These are phyloP conservation scores for Leucoraja ocellata DNA, from an alignment of 2,797 vertebrate species.

Conservation along the genomic window DNA sequence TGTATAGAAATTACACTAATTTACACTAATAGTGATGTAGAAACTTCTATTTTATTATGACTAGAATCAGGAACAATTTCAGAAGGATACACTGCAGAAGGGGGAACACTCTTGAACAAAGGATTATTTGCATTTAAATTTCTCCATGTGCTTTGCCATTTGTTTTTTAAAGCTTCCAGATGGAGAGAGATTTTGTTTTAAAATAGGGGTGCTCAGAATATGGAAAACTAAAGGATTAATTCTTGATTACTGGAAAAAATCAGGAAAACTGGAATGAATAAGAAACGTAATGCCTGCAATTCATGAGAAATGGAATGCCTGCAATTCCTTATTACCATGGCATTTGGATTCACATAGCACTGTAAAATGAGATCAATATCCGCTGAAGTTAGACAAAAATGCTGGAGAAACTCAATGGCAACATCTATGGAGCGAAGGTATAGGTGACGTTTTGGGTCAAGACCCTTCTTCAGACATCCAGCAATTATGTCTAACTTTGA, in stretches of 20 bases:
- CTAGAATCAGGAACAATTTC: neutral
- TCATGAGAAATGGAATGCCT: neutral
- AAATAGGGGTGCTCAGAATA: neutral
- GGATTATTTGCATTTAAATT: neutral
- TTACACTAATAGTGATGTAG: neutral
- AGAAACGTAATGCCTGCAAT: neutral
- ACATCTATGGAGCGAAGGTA: no score
- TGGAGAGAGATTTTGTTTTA: neutral
- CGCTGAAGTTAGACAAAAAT: no score
- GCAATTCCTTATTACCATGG: neutral
- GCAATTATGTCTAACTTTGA: no score
- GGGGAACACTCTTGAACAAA: neutral
- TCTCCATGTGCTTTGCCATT: neutral
- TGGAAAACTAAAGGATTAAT: neutral
- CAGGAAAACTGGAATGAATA: neutral
- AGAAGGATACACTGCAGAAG: neutral
- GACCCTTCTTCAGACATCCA: no score
- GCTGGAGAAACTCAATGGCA: no score
- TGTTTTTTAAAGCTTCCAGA: neutral
- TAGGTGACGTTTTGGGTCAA: no score
- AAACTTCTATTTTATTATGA: neutral
- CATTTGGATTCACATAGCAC: neutral
- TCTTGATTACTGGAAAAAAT: neutral
- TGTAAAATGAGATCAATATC: neutral
- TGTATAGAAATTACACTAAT: neutral